Percentiles rank a stretch among this genome's conserved stretches.
Conservation (phyloP, 2,888 invertebrate genomes). For the Acleris sparsana region DNA sequence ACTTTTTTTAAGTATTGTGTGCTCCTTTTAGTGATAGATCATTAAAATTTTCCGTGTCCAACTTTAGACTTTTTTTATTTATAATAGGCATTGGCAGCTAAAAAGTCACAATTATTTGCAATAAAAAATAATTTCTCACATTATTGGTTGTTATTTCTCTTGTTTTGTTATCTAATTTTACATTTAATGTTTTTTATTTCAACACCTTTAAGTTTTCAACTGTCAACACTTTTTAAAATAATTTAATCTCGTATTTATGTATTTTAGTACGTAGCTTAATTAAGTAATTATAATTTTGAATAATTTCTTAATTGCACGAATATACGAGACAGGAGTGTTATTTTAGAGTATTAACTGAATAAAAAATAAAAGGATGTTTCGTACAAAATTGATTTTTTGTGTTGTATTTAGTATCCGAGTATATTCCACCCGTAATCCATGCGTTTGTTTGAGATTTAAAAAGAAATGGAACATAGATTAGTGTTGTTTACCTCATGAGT, state of each 20-base stretch:
- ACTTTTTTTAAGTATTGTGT: background rate
- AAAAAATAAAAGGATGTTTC: conserved; percentile 45
- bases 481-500: conserved; percentile 83
- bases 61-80: conserved; percentile 37
- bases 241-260: conserved; percentile 76
- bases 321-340: conserved; percentile 65
- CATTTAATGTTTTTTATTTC: conserved; percentile 65
- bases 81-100: conserved; percentile 34
- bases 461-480: conserved; percentile 73
- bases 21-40: conserved; percentile 2
- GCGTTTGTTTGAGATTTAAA: conserved; percentile 60
- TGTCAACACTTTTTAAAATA: conserved; percentile 57
- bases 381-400: conserved; percentile 49
- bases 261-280: conserved; percentile 75
- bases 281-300: conserved; percentile 64
- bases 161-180: conserved; percentile 82
- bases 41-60: conserved; percentile 13
- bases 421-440: conserved; percentile 48
- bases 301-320: conserved; percentile 54
- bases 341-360: conserved; percentile 42
- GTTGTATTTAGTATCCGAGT: conserved; percentile 53
- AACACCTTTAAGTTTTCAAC: conserved; percentile 56
- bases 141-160: conserved; percentile 74
- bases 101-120: conserved; percentile 40
- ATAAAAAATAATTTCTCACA: conserved; percentile 45